These are phyloP conservation scores for Caenorhabditis zanzibari DNA, from an alignment of 2,888 invertebrate species.

Conservation along the genomic window DNA sequence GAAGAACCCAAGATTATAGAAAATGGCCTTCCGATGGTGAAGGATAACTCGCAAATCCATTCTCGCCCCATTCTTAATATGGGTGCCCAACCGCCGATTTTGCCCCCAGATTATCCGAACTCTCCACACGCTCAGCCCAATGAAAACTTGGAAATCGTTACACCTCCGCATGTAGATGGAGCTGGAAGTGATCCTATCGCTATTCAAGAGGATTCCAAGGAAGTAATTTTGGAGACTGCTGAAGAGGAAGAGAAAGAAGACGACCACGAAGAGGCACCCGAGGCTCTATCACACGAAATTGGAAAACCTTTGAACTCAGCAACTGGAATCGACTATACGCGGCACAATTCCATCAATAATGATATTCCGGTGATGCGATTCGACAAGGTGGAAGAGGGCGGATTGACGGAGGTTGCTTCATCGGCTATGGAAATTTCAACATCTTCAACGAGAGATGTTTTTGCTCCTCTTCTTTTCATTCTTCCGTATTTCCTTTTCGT, in stretches of 20 bases:
- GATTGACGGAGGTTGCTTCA: conserved; percentile 14
- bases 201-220: background rate
- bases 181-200: conserved; percentile 34
- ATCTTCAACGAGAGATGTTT: too few species aligned
- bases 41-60: conserved; percentile 68
- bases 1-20: conserved; percentile 33
- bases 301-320: conserved; percentile 1
- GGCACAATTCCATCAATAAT: conserved; percentile 27
- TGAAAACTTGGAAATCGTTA: conserved; percentile 55
- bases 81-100: conserved; percentile 37
- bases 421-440: conserved; percentile 23
- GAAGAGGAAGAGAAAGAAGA: background rate
- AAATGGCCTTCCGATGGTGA: conserved; percentile 65
- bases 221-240: background rate
- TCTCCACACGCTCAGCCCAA: conserved; percentile 56
- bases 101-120: conserved; percentile 71
- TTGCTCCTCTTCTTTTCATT: background rate
- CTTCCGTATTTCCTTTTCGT: background rate
- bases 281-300: background rate
- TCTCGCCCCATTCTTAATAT: conserved; percentile 67
- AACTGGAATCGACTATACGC: background rate
- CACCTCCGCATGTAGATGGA: conserved; percentile 22
- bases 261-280: background rate
- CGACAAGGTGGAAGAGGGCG: conserved; percentile 47
- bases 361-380: conserved; percentile 48